phyloP scores from a whole-genome alignment of 2,113 vertebrate genomes.

The Crotophaga sulcirostris region DNA sequence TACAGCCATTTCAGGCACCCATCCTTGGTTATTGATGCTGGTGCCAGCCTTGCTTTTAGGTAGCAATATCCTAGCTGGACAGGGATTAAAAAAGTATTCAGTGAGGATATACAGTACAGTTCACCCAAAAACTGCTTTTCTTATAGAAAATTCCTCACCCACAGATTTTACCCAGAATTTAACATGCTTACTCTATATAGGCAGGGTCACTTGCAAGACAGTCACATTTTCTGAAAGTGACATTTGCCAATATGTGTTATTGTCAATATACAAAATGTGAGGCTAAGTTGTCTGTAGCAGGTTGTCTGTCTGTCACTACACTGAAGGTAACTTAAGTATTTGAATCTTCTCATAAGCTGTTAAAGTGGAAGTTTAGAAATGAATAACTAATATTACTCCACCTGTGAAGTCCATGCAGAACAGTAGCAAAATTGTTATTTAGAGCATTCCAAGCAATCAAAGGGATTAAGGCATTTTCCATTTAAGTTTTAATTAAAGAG shows the following conservation, averaged over 20 bases:
- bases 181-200: not conserved
- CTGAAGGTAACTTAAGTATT: not conserved
- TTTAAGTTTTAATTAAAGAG: not conserved
- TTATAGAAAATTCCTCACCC: not conserved
- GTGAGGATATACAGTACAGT: not conserved
- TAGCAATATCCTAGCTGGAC: not conserved
- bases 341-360: accelerated
- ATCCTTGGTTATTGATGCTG: not conserved
- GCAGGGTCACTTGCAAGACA: not conserved
- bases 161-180: not conserved
- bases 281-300: not conserved
- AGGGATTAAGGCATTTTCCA: not conserved
- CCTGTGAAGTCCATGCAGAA: not conserved
- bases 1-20: not conserved
- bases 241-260: not conserved
- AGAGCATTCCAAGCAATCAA: not conserved
- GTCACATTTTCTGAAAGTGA: not conserved
- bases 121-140: not conserved
- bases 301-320: too few species aligned
- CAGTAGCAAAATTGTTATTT: not conserved
- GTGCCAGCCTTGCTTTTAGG: not conserved
- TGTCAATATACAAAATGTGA: accelerated
- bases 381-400: not conserved
- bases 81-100: not conserved
- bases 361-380: not conserved